Base-by-base conservation (phyloP, 2,888 invertebrate species). In the Lasioglossum zephyrum region DNA sequence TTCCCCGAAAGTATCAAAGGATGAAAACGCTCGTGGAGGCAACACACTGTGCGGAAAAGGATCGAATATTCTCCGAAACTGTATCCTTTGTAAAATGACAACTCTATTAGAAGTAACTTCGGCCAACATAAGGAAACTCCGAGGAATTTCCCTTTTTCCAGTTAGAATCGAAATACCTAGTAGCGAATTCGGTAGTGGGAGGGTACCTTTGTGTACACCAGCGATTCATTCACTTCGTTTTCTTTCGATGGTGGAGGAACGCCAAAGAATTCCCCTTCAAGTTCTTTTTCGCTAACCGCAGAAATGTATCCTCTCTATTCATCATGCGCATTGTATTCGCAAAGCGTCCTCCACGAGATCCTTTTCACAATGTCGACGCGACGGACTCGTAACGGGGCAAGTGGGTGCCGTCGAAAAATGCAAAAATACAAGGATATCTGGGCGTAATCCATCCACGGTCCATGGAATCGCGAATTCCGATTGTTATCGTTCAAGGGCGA, bases 251-350 rank as follows among this genome's bases (percentile, higher is more conserved):
- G 31, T 66, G 73, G 78, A 79, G 80, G 77, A 79, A 88, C 81
- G 87, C 85, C 87, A 90, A 90, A 90, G 90, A 90, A 88, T 90
- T 86, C 83, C 63, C 44, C 77, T 78, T 26, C 73, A 75, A 77
- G 78, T 81, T 76, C 90, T 81, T 81, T 82, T 81, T 63, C 79
- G 73, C 82, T 84, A 84, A 84, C 88, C 81, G 57, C 78, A 79
- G 49, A 81, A 87, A 84, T 74, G 85, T 84, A 84, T 81, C 77
- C 81, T 84, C 82, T 75, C 81, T 89, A 87, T 89, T 89, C 87
- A 88, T 88, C 87, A 85, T 77, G 76, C 69, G 82, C 79, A 81
- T 66, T 81, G 80, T 81, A 75, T 63, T 82, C 81, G 63, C 47
- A 36, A 76, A 76, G 76, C 66, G 78, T 79, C 26, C 84, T 73